Conservation (phyloP, 2,888 invertebrate genomes). For the Apoda limacodes region DNA sequence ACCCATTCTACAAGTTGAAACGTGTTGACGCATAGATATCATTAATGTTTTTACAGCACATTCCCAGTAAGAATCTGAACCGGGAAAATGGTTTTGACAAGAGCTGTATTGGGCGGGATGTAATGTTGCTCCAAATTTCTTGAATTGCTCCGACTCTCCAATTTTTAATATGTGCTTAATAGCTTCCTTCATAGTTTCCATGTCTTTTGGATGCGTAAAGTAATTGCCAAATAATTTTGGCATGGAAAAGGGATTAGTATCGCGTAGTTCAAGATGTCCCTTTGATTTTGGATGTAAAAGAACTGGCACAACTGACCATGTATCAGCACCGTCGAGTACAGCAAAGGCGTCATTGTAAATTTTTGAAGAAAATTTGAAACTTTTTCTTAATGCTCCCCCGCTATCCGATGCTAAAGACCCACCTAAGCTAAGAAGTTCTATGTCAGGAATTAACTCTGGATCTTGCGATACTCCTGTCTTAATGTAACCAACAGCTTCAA, state of each 20-base stretch:
- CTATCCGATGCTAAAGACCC: slow-evolving; percentile 73
- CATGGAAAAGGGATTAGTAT: slow-evolving; percentile 79
- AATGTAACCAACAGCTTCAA: slow-evolving; percentile 75
- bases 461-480: slow-evolving; percentile 69
- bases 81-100: slow-evolving; percentile 58
- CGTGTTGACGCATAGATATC: slow-evolving; percentile 71
- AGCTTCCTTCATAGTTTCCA: slow-evolving; percentile 69
- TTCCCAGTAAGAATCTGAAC: slow-evolving; percentile 77
- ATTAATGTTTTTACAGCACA: slow-evolving; percentile 72
- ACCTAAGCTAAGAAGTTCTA: slow-evolving; percentile 73
- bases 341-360: slow-evolving; percentile 69
- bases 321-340: slow-evolving; percentile 66
- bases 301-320: slow-evolving; percentile 76
- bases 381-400: slow-evolving; percentile 60
- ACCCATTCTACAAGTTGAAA: slow-evolving; percentile 80
- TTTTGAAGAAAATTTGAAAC: slow-evolving; percentile 68
- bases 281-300: slow-evolving; percentile 80
- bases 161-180: slow-evolving; percentile 72
- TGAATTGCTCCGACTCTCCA: slow-evolving; percentile 70
- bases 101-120: slow-evolving; percentile 64
- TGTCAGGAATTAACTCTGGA: slow-evolving; percentile 71
- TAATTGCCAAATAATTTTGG: slow-evolving; percentile 87
- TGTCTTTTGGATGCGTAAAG: slow-evolving; percentile 74
- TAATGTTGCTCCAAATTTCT: slow-evolving; percentile 63
- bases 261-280: slow-evolving; percentile 77